These are phyloP conservation scores for Eristalis arbustorum DNA, from an alignment of 2,888 invertebrate genomes.

Conservation along the genomic window DNA sequence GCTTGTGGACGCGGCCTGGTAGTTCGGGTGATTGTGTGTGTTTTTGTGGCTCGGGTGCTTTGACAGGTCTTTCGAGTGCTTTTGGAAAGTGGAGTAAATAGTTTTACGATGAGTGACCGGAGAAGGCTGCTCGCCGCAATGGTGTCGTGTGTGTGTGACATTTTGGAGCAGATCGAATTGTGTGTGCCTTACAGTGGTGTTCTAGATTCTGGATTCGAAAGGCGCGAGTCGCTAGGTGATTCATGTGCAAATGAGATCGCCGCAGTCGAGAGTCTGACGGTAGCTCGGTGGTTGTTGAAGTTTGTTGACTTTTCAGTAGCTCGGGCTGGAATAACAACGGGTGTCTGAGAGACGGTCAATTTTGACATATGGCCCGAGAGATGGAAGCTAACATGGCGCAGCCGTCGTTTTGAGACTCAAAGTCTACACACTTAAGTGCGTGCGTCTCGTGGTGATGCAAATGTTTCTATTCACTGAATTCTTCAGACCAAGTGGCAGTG, in stretches of 20 bases:
- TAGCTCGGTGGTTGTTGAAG: not conserved
- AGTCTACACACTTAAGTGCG: too few species aligned
- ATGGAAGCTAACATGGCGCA: too few species aligned
- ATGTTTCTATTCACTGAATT: too few species aligned
- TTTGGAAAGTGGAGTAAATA: constrained; percentile 55
- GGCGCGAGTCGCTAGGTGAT: not conserved
- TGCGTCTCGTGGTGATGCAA: too few species aligned
- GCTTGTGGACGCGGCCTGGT: not conserved
- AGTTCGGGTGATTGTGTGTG: constrained; percentile 8
- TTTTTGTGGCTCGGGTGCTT: constrained; percentile 11
- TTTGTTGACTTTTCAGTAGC: not conserved
- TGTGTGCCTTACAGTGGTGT: not conserved
- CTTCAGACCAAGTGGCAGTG: too few species aligned
- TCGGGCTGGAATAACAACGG: not conserved
- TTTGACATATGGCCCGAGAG: too few species aligned
- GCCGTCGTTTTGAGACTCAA: too few species aligned
- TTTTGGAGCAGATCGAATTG: constrained; percentile 6
- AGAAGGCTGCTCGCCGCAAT: not conserved
- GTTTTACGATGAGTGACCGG: constrained; percentile 17
- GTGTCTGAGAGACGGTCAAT: not conserved
- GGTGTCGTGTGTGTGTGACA: constrained; percentile 25
- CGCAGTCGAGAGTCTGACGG: not conserved
- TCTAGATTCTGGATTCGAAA: not conserved
- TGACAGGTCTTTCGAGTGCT: constrained; percentile 58
- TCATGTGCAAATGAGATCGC: not conserved